A percentile compares a stretch with the other conserved stretches of the same genome.
These are phyloP conservation scores for Cerceris rybyensis DNA, from an alignment of 2,888 invertebrate species.

Conservation along the genomic window DNA sequence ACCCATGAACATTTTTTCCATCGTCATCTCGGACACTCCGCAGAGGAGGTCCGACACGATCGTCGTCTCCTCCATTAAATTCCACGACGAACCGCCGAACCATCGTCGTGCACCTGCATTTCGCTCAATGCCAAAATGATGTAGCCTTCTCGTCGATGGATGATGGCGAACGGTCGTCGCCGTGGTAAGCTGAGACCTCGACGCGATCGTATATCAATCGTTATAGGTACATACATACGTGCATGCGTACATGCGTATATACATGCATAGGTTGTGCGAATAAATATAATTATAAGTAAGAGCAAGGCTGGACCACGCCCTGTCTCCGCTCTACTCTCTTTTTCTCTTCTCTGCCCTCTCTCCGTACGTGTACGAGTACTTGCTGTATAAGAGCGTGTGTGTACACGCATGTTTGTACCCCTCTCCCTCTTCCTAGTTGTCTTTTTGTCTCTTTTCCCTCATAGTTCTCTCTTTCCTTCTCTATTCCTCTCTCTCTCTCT, in stretches of 20 bases:
- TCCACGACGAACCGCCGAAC: not conserved
- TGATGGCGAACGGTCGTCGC: conserved; percentile 17
- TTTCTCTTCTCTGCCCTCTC: conserved; percentile 60
- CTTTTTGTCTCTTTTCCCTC: conserved; percentile 20
- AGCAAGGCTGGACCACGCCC: conserved; percentile 81
- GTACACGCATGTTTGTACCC: conserved; percentile 2
- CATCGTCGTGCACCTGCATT: conserved; percentile 14
- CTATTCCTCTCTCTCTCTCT: conserved; percentile 14
- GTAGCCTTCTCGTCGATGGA: conserved; percentile 4
- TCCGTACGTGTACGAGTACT: conserved; percentile 10
- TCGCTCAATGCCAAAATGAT: conserved; percentile 26
- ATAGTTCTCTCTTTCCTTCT: conserved; percentile 14
- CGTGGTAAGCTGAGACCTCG: conserved; percentile 69
- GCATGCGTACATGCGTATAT: conserved; percentile 66
- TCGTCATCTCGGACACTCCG: conserved; percentile 8
- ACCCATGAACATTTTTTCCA: conserved; percentile 28
- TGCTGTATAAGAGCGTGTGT: not conserved
- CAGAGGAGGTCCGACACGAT: conserved; percentile 2
- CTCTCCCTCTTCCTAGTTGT: conserved; percentile 8
- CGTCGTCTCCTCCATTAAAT: conserved; percentile 21
- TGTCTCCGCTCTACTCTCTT: conserved; percentile 78
- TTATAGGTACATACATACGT: conserved; percentile 66
- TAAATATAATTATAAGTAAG: conserved; percentile 80
- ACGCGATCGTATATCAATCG: conserved; percentile 74
- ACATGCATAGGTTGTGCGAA: conserved; percentile 68